A percentile compares a stretch with the other conserved stretches of the same genome.
Evolutionary conservation across 2,113 vertebrate species (phyloP).

Genomic region (Bombycilla garrulus): DNA sequence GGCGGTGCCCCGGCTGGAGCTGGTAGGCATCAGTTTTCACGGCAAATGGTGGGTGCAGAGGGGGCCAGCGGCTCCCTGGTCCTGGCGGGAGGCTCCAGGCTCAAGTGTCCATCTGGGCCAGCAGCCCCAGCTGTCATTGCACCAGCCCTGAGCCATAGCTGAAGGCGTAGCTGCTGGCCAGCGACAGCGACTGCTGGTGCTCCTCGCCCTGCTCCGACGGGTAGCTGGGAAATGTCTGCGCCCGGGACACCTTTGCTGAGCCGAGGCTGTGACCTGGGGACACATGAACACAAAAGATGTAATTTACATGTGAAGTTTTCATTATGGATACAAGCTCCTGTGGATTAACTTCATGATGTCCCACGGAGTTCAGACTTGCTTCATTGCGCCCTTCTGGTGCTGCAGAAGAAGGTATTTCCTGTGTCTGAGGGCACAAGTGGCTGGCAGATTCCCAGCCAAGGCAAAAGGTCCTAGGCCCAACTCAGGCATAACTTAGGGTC

Average conservation of each 20-base stretch:
- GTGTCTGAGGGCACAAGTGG: rapidly evolving
- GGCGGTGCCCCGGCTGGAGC: constrained; percentile 9
- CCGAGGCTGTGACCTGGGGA: constrained; percentile 79
- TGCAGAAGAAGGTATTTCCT: background rate
- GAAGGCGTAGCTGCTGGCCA: constrained; percentile 85
- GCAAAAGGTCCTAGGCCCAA: background rate
- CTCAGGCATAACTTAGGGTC: background rate
- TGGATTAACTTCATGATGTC: rapidly evolving
- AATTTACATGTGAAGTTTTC: background rate
- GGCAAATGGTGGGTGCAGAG: constrained; percentile 39
- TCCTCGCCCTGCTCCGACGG: constrained; percentile 81
- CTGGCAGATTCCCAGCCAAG: rapidly evolving
- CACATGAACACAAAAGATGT: background rate
- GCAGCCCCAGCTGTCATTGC: constrained; percentile 81
- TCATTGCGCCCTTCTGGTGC: rapidly evolving
- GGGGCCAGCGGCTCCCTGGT: background rate
- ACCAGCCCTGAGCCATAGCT: constrained; percentile 84
- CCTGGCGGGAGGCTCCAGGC: constrained; percentile 67
- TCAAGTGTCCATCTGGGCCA: constrained; percentile 49
- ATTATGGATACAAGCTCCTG: rapidly evolving
- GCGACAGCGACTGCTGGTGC: constrained; percentile 80
- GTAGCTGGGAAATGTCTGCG: constrained; percentile 95
- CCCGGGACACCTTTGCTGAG: constrained; percentile 87
- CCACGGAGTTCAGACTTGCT: rapidly evolving
- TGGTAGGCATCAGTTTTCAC: constrained; percentile 38